These are phyloP conservation scores for Zoanthus gigantus DNA, from an alignment of 92 coral and sea anemone species.

Conservation along the genomic window DNA sequence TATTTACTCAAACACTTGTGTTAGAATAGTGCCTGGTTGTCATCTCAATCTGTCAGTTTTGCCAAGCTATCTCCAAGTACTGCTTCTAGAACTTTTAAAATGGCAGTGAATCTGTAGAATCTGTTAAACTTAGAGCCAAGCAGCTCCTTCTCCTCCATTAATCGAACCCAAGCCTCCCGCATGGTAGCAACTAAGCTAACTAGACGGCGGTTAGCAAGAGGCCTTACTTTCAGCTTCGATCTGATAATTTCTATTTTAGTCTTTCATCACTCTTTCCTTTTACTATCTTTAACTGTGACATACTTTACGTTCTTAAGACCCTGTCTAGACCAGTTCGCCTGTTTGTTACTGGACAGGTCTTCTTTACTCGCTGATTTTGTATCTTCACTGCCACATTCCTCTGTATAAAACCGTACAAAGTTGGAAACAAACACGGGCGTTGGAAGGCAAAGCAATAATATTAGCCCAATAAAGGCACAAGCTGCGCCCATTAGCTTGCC, in stretches of 20 bases:
- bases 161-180: too few relatives aligned
- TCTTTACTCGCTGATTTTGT: not conserved
- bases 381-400: conserved; percentile 40
- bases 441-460: conserved; percentile 83
- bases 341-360: not conserved
- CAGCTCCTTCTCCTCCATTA: too few relatives aligned
- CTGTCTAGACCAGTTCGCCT: not conserved
- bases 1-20: too few relatives aligned
- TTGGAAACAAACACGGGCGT: conserved; percentile 88
- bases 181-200: too few relatives aligned
- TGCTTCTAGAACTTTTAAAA: too few relatives aligned
- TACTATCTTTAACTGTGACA: conserved; percentile 22
- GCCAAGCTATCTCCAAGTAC: too few relatives aligned
- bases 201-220: too few relatives aligned
- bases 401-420: conserved; percentile 78
- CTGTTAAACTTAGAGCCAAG: too few relatives aligned
- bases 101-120: too few relatives aligned
- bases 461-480: conserved; percentile 82
- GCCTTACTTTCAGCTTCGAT: too few relatives aligned
- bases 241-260: not conserved
- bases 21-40: too few relatives aligned
- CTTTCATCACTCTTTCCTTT: not conserved
- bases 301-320: conserved; percentile 28
- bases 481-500: conserved; percentile 82
- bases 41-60: too few relatives aligned